These are phyloP conservation scores for Eulimnadia texana DNA, from an alignment of 1,140 invertebrate species.

Conservation along the genomic window DNA sequence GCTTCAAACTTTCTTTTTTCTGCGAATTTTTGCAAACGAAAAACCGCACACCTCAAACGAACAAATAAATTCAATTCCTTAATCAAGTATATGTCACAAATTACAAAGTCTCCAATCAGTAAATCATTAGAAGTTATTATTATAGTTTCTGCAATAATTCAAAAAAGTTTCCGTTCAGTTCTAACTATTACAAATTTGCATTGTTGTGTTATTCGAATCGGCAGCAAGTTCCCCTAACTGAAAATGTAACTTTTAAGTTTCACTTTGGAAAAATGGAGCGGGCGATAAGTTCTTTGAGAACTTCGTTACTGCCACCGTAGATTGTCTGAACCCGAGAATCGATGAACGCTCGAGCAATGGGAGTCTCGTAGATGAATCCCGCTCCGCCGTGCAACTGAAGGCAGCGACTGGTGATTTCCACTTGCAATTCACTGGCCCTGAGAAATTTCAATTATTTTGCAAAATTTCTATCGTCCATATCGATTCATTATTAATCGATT, in stretches of 20 bases:
- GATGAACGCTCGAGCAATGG: constrained; percentile 31
- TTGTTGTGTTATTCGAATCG: background rate
- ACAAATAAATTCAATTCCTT: no score
- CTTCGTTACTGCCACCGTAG: constrained; percentile 38
- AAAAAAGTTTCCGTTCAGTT: no score
- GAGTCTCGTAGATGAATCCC: constrained; percentile 39
- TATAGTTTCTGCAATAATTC: no score
- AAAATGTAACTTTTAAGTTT: no score
- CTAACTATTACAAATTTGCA: background rate
- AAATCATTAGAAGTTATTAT: no score
- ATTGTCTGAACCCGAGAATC: constrained; percentile 35
- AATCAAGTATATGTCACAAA: no score
- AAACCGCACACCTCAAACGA: no score
- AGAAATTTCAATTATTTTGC: background rate
- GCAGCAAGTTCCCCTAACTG: background rate
- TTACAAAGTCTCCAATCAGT: no score
- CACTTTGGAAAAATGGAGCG: constrained; percentile 20
- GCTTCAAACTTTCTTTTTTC: no score
- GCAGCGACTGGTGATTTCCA: constrained; percentile 30
- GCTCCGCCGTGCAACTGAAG: constrained; percentile 36
- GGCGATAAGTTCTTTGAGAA: constrained; percentile 37
- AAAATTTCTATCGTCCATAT: no score
- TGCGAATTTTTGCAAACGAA: no score
- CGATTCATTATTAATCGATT: no score
- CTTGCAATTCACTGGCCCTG: constrained; percentile 28